A percentile compares a stretch with the other conserved stretches of the same genome.
phyloP scores from a whole-genome alignment of 2,113 vertebrate species.

The Progne subis region DNA sequence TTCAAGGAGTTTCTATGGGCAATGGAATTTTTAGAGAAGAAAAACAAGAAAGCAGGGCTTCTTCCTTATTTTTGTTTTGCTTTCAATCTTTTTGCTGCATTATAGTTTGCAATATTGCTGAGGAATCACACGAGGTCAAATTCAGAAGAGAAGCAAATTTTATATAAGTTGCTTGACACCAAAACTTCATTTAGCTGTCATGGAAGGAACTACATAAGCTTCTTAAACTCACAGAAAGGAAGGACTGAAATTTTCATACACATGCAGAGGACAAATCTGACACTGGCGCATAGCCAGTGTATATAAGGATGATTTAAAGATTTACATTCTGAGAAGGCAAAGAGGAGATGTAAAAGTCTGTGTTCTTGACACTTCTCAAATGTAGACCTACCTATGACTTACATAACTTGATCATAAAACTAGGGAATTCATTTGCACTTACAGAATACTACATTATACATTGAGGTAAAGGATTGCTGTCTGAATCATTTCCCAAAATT shows the following conservation, averaged over 20 bases:
- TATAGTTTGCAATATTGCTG: not conserved
- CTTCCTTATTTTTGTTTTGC: not conserved
- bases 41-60: not conserved
- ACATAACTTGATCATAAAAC: not conserved
- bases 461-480: not conserved
- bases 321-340: conserved; percentile 27
- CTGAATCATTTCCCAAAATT: not conserved
- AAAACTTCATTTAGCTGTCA: conserved; percentile 41
- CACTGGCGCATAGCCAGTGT: not conserved
- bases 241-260: not conserved
- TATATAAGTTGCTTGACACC: conserved; percentile 4
- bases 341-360: not conserved
- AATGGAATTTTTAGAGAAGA: not conserved
- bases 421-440: not conserved
- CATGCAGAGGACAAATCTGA: not conserved
- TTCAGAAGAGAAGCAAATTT: not conserved
- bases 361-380: not conserved
- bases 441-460: not conserved
- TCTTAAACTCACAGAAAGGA: conserved; percentile 21
- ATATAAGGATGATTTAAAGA: conserved; percentile 36
- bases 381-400: not conserved
- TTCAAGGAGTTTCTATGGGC: not conserved
- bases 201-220: conserved; percentile 10
- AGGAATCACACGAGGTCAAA: not conserved
- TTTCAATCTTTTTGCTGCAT: not conserved